Conservation (phyloP, 2,888 invertebrate genomes). For the Sisyra nigra region DNA sequence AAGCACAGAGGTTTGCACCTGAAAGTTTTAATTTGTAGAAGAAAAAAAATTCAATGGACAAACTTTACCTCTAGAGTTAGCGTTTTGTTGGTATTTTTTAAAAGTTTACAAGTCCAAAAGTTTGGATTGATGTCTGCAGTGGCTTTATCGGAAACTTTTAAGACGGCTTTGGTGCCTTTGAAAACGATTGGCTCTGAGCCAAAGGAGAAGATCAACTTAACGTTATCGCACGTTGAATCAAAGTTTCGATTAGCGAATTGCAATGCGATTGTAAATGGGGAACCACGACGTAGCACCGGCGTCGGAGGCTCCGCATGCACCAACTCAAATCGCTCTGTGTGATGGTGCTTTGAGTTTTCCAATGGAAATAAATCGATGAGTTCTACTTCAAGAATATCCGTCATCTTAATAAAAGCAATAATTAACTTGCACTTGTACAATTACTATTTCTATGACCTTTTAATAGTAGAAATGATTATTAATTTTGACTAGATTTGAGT, state of each 20-base stretch:
- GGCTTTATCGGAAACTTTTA: conserved; percentile 17
- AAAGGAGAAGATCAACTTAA: conserved; percentile 49
- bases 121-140: conserved; percentile 16
- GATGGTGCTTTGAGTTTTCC: conserved; percentile 52
- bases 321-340: conserved; percentile 50
- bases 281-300: conserved; percentile 54
- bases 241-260: conserved; percentile 42
- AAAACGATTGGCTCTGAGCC: conserved; percentile 36
- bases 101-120: conserved; percentile 22
- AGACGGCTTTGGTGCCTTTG: conserved; percentile 35
- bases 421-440: neutral
- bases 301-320: conserved; percentile 46
- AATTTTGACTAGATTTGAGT: too few species aligned
- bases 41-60: neutral
- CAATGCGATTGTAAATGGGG: conserved; percentile 50
- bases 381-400: conserved; percentile 37
- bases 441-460: neutral
- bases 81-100: conserved; percentile 20
- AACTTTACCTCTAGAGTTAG: conserved; percentile 25
- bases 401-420: conserved; percentile 13
- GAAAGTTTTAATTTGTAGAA: conserved; percentile 11
- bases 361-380: conserved; percentile 45
- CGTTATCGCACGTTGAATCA: conserved; percentile 40
- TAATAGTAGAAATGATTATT: too few species aligned
- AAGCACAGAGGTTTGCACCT: conserved; percentile 48